Evolutionary conservation across 2,113 vertebrate species (phyloP), one percentile per base, ranked within the genome.

Genomic region (Labrus mixtus): DNA sequence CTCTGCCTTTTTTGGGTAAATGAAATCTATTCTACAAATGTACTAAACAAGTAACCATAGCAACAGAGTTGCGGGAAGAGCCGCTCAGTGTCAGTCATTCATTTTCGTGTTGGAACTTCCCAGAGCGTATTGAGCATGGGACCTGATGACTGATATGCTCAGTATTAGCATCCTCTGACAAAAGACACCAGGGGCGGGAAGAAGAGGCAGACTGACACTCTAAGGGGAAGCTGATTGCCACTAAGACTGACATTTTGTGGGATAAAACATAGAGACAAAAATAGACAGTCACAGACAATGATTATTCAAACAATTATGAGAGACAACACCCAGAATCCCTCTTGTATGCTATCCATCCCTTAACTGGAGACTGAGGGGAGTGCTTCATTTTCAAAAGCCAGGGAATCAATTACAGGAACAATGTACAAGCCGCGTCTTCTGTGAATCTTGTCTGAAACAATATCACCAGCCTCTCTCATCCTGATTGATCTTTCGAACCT

Each of bases 21-120:
- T 90, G 68, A 91, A 88, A 85, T 91, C 83, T 87, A 89, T 92
- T 92, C 88, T 90, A 91, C 86, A 92, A 91, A 89, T 91, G 89
- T 81, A 91, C 90, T 91, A 93, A 94, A 93, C 78, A 87, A 87
- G 94, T 94, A 91, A 94, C 94, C 94, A 95, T 93, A 86, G 92
- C 93, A 95, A 94, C 94, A 90, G 89, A 91, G 90, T 88, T 88
- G 88, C 70, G 69, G 81, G 77, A 90, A 78, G 86, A 94, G 80
- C 81, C 63, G 78, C 76, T 92, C 61, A 71, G 69, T 78, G 81
- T 91, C 87, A 85, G 76, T 89, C 90, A 90, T 89, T 91, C 77
- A 86, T 86, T 89, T 83, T 70, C 48, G 22, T 57, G 82, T 81
- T 55, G 79, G 81, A 92, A 87, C 69, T 90, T 92, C 82, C 87